These are phyloP conservation scores for Lepidocolaptes lacrymiger DNA, from an alignment of 2,797 vertebrate species.

Conservation along the genomic window DNA sequence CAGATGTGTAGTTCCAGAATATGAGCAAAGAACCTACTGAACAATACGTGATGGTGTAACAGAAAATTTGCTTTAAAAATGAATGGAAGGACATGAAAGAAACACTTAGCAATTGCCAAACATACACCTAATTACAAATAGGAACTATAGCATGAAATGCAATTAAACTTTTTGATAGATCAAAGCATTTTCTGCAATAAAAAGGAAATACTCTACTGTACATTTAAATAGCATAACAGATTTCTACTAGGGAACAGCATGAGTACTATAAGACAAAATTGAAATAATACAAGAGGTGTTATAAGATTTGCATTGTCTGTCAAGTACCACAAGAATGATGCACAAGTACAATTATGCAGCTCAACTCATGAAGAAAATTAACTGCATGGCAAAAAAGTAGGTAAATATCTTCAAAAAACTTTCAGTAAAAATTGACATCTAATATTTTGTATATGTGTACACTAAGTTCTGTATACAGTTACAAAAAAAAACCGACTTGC, in stretches of 20 bases:
- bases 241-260: slow-evolving; percentile 18
- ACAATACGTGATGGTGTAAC: not conserved
- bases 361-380: slow-evolving; percentile 42
- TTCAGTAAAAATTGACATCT: not conserved
- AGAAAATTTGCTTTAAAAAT: slow-evolving; percentile 65
- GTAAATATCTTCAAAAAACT: slow-evolving; percentile 45
- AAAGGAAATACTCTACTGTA: slow-evolving; percentile 30
- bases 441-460: not conserved
- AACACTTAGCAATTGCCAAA: slow-evolving; percentile 22
- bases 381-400: not conserved
- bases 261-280: not conserved
- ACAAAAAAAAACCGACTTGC: not conserved
- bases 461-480: not conserved
- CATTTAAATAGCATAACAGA: slow-evolving; percentile 55
- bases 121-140: slow-evolving; percentile 64
- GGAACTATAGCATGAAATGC: slow-evolving; percentile 66
- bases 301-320: not conserved
- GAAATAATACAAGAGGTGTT: not conserved
- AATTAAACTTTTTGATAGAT: slow-evolving; percentile 74
- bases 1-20: not conserved
- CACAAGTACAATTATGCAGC: slow-evolving; percentile 46
- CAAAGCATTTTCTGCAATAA: slow-evolving; percentile 68
- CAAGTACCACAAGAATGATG: not conserved
- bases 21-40: not conserved
- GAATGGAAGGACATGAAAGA: slow-evolving; percentile 68